A percentile compares a stretch with the other conserved stretches of the same genome.
Evolutionary conservation across 2,888 invertebrate genomes (phyloP).

Genomic region (Patella depressa): DNA sequence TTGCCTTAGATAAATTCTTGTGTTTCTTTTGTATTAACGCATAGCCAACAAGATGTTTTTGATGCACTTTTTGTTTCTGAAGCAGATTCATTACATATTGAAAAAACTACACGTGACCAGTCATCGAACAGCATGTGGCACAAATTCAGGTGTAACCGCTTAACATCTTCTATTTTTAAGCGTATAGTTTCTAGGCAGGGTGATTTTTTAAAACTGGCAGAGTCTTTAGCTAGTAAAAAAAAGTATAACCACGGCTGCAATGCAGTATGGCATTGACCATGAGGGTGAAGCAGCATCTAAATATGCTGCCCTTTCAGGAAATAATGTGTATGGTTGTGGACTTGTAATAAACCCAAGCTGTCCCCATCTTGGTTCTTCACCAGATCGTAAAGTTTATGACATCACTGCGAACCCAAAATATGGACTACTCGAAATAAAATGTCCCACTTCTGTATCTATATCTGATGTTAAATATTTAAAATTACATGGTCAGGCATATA

Average conservation of each 20-base stretch:
- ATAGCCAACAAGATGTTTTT: neutral
- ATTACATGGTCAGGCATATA: neutral
- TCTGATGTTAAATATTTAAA: neutral
- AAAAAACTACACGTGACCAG: neutral
- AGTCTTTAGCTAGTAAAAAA: neutral
- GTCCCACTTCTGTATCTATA: neutral
- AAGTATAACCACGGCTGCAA: too few relatives aligned
- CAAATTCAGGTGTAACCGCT: neutral
- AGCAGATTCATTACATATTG: neutral
- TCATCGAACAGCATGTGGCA: slow-evolving; percentile 5
- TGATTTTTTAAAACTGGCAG: neutral
- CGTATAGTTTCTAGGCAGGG: neutral
- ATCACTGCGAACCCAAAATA: neutral
- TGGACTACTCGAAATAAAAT: slow-evolving; percentile 12
- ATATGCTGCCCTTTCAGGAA: too few relatives aligned
- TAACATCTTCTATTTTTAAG: neutral
- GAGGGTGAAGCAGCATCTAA: too few relatives aligned
- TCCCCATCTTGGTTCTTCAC: slow-evolving; percentile 5
- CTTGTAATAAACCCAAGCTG: too few relatives aligned
- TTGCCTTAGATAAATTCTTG: neutral
- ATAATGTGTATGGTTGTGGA: too few relatives aligned
- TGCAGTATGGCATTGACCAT: too few relatives aligned
- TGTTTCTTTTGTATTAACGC: neutral
- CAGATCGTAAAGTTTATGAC: slow-evolving; percentile 6
- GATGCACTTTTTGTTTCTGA: neutral